Evolutionary conservation across 2,797 vertebrate genomes (phyloP), one percentile per base, ranked within the genome.

Genomic region (Enteromius viviparus): DNA sequence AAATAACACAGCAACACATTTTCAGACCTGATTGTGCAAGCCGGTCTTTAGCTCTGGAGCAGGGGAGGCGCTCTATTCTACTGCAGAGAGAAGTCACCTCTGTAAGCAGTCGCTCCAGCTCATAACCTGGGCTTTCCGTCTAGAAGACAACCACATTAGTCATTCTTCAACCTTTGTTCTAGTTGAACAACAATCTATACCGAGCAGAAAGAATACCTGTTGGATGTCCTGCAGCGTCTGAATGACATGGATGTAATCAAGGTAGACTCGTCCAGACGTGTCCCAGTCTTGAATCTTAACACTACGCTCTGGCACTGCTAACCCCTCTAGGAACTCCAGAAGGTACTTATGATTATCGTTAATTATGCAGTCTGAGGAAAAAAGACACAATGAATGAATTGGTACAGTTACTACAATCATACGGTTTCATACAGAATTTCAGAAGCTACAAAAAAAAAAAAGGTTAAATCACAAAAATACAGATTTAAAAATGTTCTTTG

Each of bases 201-300:
- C 26, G 42, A 64, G 5, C 49, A 45, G 19, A 42, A 15, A 26
- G 34, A 3, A 29, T 88, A 97, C 97, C 96, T 97, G 95, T 26
- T 96, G 96, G 80, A 98, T 96, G 86, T 90, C 90, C 77, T 94
- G 92, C 2, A 99, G 93, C 51, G 93, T 96, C 91, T 97, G 96
- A 0, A 96, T 95, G 32, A 99, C 94, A 0, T 75, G 47, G 89
- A 99, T 97, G 89, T 99, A 99, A 89, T 99, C 97, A 47, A 97
- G 91, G 91, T 96, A 99, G 14, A 99, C 96, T 32, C 95, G 89
- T 0, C 98, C 98, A 0, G 96, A 95, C 0, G 92, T 93, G 86
- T 99, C 97, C 98, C 98, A 99, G 92, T 97, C 97, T 91, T 97
- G 98, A 92, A 99, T 97, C 83, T 95, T 93, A 0, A 88, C 62